A percentile compares a stretch with the other conserved stretches of the same genome.
Conservation (phyloP, 2,113 vertebrate genomes). For the Nesoenas mayeri region DNA sequence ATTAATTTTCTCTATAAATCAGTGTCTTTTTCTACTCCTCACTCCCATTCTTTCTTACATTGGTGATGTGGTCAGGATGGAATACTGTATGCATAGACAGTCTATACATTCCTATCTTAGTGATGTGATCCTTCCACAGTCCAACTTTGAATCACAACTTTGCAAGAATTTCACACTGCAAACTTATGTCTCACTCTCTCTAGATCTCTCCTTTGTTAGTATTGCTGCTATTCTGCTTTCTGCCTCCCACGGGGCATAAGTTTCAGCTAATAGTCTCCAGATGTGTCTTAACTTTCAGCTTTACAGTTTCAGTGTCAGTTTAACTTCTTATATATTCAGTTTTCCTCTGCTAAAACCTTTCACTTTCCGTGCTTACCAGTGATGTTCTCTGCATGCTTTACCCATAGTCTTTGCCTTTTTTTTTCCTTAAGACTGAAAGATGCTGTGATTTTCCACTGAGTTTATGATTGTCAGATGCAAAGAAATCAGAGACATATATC, state of each 20-base stretch:
- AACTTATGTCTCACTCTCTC: constrained; percentile 3
- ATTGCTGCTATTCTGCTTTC: constrained; percentile 32
- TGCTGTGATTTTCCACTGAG: not conserved
- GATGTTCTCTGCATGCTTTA: not conserved
- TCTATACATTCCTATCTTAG: not conserved
- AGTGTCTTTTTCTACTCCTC: not conserved
- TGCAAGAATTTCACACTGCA: not conserved
- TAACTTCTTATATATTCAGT: not conserved
- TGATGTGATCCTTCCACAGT: not conserved
- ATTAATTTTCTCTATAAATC: not conserved
- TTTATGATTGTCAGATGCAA: not conserved
- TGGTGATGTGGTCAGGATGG: not conserved
- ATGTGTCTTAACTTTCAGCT: constrained; percentile 39
- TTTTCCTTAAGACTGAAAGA: not conserved
- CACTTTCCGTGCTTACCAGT: not conserved
- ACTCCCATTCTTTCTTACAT: not conserved
- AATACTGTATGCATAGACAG: not conserved
- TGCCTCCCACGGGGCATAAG: constrained; percentile 41
- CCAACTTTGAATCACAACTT: not conserved
- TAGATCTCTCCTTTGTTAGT: not conserved
- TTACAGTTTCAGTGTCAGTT: constrained; percentile 9
- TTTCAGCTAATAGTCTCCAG: constrained; percentile 53
- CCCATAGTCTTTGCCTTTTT: not conserved
- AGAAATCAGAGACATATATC: not conserved
- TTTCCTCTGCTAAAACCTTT: not conserved